These are phyloP conservation scores for Stratiomys singularior DNA, from an alignment of 2,888 invertebrate species.

Conservation along the genomic window DNA sequence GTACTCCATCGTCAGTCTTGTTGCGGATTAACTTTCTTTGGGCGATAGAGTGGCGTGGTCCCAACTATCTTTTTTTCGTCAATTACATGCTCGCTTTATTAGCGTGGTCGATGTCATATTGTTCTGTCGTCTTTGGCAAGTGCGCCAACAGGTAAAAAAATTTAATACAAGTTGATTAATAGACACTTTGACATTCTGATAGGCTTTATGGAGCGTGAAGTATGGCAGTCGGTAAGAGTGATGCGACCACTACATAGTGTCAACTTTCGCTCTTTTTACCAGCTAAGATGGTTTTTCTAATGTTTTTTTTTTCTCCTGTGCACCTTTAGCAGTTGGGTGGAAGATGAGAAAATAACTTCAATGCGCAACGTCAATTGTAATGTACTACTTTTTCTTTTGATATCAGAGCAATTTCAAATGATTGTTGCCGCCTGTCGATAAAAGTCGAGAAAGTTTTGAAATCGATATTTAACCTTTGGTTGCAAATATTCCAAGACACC, in stretches of 20 bases:
- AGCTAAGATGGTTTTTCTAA: background rate
- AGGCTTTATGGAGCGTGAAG: slow-evolving; percentile 23
- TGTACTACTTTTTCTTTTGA: background rate
- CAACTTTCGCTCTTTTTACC: slow-evolving; percentile 15
- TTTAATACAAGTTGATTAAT: slow-evolving; percentile 19
- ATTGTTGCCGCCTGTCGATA: no score
- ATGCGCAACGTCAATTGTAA: background rate
- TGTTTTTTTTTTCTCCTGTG: background rate
- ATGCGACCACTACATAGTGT: slow-evolving; percentile 2
- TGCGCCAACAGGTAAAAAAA: background rate
- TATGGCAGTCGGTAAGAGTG: slow-evolving; percentile 2
- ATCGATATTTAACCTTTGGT: no score
- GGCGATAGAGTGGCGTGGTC: background rate
- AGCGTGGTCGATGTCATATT: background rate
- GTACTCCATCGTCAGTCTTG: background rate
- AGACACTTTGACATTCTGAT: slow-evolving; percentile 23
- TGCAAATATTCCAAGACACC: no score
- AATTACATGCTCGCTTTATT: background rate
- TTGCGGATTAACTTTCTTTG: slow-evolving; percentile 11
- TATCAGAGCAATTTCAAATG: no score
- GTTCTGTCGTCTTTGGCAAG: background rate
- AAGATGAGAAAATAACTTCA: background rate
- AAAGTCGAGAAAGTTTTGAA: no score
- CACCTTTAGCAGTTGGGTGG: background rate
- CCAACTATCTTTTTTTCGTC: background rate